Percentiles rank a stretch among this genome's conserved stretches.
These are phyloP conservation scores for Monoplex corrugatus DNA, from an alignment of 2,888 invertebrate species.

Conservation along the genomic window DNA sequence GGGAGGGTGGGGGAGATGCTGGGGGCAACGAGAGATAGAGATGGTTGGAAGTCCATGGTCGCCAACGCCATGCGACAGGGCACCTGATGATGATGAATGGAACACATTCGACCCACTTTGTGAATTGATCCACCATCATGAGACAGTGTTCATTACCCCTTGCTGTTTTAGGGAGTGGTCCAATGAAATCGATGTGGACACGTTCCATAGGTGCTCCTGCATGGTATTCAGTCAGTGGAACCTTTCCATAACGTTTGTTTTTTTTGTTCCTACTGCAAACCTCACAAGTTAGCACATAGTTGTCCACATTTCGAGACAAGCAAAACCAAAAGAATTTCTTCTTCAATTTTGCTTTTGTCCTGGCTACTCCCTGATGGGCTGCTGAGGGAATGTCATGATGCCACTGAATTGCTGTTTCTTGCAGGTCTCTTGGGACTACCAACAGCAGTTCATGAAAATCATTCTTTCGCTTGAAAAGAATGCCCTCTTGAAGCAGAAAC, in stretches of 20 bases:
- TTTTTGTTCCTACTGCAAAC: background rate
- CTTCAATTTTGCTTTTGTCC: background rate
- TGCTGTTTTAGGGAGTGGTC: background rate
- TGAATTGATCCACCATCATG: conserved; percentile 29
- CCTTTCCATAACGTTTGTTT: background rate
- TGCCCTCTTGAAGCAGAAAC: background rate
- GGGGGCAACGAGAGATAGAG: too few species aligned
- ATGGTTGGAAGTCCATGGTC: too few species aligned
- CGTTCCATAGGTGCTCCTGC: conserved; percentile 23
- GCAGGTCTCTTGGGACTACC: background rate
- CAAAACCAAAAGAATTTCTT: conserved; percentile 3
- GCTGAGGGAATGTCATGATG: background rate
- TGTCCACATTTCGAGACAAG: background rate
- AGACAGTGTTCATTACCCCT: background rate
- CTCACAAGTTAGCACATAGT: background rate
- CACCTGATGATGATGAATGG: too few species aligned
- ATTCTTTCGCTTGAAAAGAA: background rate
- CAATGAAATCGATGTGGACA: conserved; percentile 10
- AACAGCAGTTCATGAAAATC: background rate
- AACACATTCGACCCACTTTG: conserved; percentile 2
- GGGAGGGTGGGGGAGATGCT: too few species aligned
- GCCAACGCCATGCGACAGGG: too few species aligned
- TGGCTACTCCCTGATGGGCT: background rate
- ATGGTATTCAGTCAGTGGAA: background rate
- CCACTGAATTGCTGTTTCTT: background rate